Evolutionary conservation across 2,797 vertebrate genomes (phyloP), one percentile per base, ranked within the genome.

Genomic region (Enteromius fasciolatus): DNA sequence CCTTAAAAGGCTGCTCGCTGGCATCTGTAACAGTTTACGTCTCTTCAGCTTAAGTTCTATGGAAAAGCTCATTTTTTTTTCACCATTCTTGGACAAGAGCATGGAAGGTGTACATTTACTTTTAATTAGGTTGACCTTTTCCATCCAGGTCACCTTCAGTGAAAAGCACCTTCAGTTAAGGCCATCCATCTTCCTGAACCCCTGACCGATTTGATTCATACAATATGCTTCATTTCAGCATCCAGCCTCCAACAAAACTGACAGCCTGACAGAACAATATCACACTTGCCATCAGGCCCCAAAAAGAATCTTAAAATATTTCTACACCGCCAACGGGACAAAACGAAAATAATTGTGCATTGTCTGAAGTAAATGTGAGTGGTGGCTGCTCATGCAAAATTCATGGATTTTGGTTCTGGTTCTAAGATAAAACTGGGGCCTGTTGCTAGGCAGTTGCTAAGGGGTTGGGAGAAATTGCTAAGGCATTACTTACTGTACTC

Each of bases 251-350:
- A 31, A 18, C 23, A 57, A 18, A 80, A 23, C 78, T n/a, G 50
- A 80, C 67, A 63, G 28, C 41, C 57, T 48, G 68, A 73, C 41
- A 23, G 72, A 80, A 72, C 8, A 12, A 73, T 80, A 31, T 72
- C 68, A 33, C 68, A 73, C 36, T 63, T 63, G 28, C 36, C 36
- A 28, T 63, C 74, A 72, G 57, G 67, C 12, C 52, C 25, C 52
- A 9, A 28, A 72, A 64, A 41, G 3, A 69, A 70, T 44, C 15
- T 72, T 80, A 72, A 80, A 72, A 25, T 36, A 46, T 61, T 48
- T 18, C n/a, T 28, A 67, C 20, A 46, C 8, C 0, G 48, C 31
- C 9, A 39, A 67, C 0, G 31, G 46, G 28, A 36, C 12, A 10
- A 15, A 54, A 39, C 0, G 2, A 20, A 78, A 76, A 63, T 57